Evolutionary conservation across 2,113 vertebrate species (phyloP), one percentile per base, ranked within the genome.

Genomic region (Calidris pugnax): DNA sequence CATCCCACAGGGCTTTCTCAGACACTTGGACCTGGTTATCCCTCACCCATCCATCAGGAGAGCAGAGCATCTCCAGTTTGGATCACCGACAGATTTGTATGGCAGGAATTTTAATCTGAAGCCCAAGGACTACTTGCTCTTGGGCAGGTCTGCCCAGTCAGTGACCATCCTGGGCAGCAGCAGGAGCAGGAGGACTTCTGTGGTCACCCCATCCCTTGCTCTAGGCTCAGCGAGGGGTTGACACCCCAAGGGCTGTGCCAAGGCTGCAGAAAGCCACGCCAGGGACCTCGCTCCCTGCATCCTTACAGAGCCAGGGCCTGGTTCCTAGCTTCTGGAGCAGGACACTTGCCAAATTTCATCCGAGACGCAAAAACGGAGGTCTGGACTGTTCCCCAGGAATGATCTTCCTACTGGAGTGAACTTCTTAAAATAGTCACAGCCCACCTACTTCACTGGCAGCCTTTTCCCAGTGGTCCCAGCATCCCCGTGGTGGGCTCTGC

Each of bases 171-270:
- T 13, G 41, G 57, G 50, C 50, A 75, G 45, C 33, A 66, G 30
- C 50, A 37, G 2, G 4, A 35, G 72, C 45, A 24, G 60, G 17
- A 27, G 7, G 19, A 56, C 23, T 57, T 14, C 33, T 5, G 23
- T n/a, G 22, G n/a, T 11, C 63, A 26, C 2, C 26, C 43, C 15
- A 32, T 7, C 47, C 62, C 32, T 51, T 14, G 47, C 35, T 48
- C 23, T 4, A 10, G 9, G 2, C 45, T 59, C 71, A 30, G 53
- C 22, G 1, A 72, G 22, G 28, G 37, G 33, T 53, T 57, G 28
- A 16, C 72, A 6, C 28, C 43, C 33, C 0, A 0, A 30, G 47
- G 30, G 47, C 41, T 48, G 14, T 17, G 23, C 21, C 1, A 1
- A 50, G 37, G 37, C 87, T 24, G 45, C 56, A 33, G 56, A 53